phyloP scores from a whole-genome alignment of 2,113 vertebrate species.

The Spea bombifrons region DNA sequence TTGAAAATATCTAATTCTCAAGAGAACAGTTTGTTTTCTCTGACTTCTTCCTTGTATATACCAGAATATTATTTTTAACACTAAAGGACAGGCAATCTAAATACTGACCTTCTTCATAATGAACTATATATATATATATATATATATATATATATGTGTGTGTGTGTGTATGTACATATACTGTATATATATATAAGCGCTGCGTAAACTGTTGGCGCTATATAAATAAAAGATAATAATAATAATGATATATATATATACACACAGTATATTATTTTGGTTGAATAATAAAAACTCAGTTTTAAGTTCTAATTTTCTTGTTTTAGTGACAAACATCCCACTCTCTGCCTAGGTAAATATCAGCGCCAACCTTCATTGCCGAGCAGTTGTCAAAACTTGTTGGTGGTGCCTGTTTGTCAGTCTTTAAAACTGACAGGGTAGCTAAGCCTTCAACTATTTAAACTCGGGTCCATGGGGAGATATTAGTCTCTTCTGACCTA shows the following conservation, averaged over 20 bases:
- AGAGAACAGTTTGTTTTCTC: not conserved
- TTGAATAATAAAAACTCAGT: not conserved
- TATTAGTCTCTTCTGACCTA: constrained; percentile 24
- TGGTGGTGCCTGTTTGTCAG: constrained; percentile 8
- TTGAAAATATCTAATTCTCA: not conserved
- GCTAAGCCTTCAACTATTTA: constrained; percentile 6
- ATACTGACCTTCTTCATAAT: too few relatives aligned
- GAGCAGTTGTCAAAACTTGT: constrained; percentile 13
- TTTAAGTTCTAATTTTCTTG: not conserved
- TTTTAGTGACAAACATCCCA: constrained; percentile 18
- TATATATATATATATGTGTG: too few relatives aligned
- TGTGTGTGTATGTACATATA: too few relatives aligned
- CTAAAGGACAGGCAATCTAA: not conserved
- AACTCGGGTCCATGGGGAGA: constrained; percentile 23
- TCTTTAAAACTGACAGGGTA: constrained; percentile 17
- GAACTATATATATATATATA: too few relatives aligned
- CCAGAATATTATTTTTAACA: not conserved
- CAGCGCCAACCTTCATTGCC: not conserved
- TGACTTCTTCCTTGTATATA: not conserved
- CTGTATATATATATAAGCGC: too few relatives aligned
- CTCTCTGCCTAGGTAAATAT: constrained; percentile 15
- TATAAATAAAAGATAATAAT: too few relatives aligned
- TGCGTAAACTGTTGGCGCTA: too few relatives aligned
- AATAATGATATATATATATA: not conserved
- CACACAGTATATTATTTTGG: not conserved